Base-by-base conservation (phyloP, 2,113 vertebrate genomes). In the Oncorhynchus clarkii region DNA sequence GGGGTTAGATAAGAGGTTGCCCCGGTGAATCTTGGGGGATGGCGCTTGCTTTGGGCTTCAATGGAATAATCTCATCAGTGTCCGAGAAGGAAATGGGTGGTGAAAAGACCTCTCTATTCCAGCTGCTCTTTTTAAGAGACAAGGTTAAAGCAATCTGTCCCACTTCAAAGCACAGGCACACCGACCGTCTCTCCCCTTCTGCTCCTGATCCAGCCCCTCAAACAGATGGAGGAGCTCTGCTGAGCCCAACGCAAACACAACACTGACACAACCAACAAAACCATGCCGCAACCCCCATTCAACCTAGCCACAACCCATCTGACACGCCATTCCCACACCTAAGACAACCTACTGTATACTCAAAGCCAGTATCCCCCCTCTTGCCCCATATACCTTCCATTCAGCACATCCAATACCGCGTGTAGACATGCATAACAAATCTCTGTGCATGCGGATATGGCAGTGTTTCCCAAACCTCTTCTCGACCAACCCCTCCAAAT, bases 71-170 rank as follows among this genome's bases (percentile, higher is more conserved):
- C 91, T 88, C 87, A 87, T 90, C 89, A 91, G 86, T 88, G 85
- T 89, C 73, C 86, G 73, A 88, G 83, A 74, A 91, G 90, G 90
- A 92, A 90, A 86, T 78, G 76, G 81, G 83, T 87, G 82, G 85
- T 87, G 87, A 90, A 81, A 89, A 75, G 86, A 89, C 88, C 86
- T 89, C 87, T 89, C 87, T 91, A 89, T 91, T 92, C 88, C 88
- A 92, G 87, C 86, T 89, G 88, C 82, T 91, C 80, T 80, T 75
- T 75, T 77, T 88, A 83, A 86, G 84, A 89, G 80, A 84, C 85
- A 78, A 90, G 85, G 89, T 89, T 89, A 91, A 90, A 92, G 83
- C 87, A 90, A 93, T 91, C 88, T 89, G 91, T 85, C 87, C 90
- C 89, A 89, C 87, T 92, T 91, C 88, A 92, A 90, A 90, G 87